Conservation (phyloP, 2,888 invertebrate species). For the Villa cingulata region DNA sequence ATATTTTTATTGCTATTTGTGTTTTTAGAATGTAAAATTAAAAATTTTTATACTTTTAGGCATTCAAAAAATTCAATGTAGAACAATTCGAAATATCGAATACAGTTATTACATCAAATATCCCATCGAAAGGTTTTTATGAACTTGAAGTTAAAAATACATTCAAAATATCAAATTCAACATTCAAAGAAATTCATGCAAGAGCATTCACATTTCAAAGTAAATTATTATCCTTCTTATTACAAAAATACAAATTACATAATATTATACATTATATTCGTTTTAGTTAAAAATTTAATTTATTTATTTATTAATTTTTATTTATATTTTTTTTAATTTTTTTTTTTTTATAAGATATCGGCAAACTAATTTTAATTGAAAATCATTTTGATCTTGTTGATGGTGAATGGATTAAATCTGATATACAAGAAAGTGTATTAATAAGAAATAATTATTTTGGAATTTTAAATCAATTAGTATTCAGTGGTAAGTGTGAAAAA, state of each 20-base stretch:
- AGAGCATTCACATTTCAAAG: conserved; percentile 48
- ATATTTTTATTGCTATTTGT: conserved; percentile 3
- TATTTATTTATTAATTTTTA: conserved; percentile 5
- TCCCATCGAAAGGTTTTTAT: conserved; percentile 60
- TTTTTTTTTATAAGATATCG: conserved; percentile 20
- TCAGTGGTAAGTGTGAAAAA: conserved; percentile 19
- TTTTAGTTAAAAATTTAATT: background rate
- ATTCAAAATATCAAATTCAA: conserved; percentile 51
- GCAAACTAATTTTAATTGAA: conserved; percentile 26
- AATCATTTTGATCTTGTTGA: conserved; percentile 27
- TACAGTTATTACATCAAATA: conserved; percentile 40
- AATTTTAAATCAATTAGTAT: conserved; percentile 27
- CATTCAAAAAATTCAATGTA: conserved; percentile 66
- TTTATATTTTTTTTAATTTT: conserved; percentile 8
- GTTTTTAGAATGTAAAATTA: no score
- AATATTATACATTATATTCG: background rate
- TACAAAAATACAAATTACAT: background rate
- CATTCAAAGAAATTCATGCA: conserved; percentile 48
- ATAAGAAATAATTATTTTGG: conserved; percentile 30
- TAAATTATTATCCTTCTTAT: conserved; percentile 11
- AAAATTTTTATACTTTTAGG: conserved; percentile 31
- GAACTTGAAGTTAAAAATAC: conserved; percentile 56
- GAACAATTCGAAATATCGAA: conserved; percentile 50
- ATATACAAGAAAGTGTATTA: conserved; percentile 25
- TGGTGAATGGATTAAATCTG: conserved; percentile 31